A percentile compares a stretch with the other conserved stretches of the same genome.
phyloP scores from a whole-genome alignment of 2,888 invertebrate genomes.

The Tridacna crocea region DNA sequence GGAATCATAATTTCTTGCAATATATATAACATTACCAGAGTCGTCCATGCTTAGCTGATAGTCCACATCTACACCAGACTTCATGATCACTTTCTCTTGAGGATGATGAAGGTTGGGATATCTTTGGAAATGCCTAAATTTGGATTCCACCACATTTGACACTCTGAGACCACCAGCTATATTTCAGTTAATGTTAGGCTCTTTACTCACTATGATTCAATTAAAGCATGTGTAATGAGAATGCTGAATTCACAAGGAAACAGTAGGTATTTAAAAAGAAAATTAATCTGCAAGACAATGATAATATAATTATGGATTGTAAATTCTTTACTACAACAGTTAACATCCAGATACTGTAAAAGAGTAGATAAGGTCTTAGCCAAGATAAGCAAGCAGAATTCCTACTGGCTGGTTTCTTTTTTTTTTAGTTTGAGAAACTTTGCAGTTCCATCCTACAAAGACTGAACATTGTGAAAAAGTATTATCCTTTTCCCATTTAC shows the following conservation, averaged over 20 bases:
- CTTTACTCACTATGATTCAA: background rate
- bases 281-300: background rate
- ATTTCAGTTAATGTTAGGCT: background rate
- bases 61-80: background rate
- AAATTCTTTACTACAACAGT: background rate
- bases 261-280: background rate
- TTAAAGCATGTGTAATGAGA: background rate
- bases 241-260: background rate
- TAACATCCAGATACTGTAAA: background rate
- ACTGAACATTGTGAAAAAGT: background rate
- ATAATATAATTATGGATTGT: no score
- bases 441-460: no score
- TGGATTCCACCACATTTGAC: background rate
- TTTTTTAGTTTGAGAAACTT: no score
- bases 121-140: slow-evolving; percentile 9
- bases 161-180: slow-evolving; percentile 7
- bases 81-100: background rate
- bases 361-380: background rate
- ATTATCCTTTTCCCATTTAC: background rate
- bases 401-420: no score
- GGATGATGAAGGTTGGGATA: background rate
- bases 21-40: slow-evolving; percentile 1
- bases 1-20: background rate
- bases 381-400: background rate
- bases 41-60: slow-evolving; percentile 6